A percentile compares a stretch with the other conserved stretches of the same genome.
Evolutionary conservation across 2,888 invertebrate genomes (phyloP).

Genomic region (Agelastica alni): DNA sequence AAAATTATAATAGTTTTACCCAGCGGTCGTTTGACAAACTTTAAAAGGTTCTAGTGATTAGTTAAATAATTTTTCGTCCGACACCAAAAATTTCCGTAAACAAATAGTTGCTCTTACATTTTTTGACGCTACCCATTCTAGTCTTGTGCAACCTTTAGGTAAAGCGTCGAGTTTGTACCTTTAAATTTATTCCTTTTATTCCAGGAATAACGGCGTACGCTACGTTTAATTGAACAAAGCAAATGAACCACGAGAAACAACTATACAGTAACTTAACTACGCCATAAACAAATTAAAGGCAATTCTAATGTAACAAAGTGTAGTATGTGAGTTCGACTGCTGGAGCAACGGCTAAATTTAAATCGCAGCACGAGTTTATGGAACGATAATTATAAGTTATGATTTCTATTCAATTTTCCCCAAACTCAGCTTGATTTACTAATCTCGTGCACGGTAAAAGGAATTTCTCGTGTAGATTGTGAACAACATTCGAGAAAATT

Average conservation of each 20-base stretch:
- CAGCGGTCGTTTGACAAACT: too few relatives aligned
- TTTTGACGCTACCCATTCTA: too few relatives aligned
- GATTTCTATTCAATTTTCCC: constrained; percentile 1
- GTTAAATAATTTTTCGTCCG: too few relatives aligned
- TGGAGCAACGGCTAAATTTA: constrained; percentile 12
- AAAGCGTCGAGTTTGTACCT: too few relatives aligned
- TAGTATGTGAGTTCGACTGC: constrained; percentile 10
- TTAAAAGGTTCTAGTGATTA: too few relatives aligned
- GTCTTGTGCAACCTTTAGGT: too few relatives aligned
- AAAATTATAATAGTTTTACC: too few relatives aligned
- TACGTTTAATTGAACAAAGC: neutral
- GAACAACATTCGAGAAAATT: neutral
- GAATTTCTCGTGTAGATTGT: neutral
- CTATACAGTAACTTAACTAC: constrained; percentile 1
- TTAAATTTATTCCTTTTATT: too few relatives aligned
- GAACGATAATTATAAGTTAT: constrained; percentile 20
- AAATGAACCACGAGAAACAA: neutral
- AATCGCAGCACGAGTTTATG: constrained; percentile 20
- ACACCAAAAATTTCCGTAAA: too few relatives aligned
- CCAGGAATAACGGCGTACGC: too few relatives aligned
- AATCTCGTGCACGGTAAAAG: neutral
- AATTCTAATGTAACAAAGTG: constrained; percentile 10
- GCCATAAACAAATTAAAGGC: constrained; percentile 12
- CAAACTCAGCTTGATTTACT: neutral
- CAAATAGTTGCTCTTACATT: too few relatives aligned